phyloP scores from a whole-genome alignment of 2,797 vertebrate species.

The Gambusia yucatana region DNA sequence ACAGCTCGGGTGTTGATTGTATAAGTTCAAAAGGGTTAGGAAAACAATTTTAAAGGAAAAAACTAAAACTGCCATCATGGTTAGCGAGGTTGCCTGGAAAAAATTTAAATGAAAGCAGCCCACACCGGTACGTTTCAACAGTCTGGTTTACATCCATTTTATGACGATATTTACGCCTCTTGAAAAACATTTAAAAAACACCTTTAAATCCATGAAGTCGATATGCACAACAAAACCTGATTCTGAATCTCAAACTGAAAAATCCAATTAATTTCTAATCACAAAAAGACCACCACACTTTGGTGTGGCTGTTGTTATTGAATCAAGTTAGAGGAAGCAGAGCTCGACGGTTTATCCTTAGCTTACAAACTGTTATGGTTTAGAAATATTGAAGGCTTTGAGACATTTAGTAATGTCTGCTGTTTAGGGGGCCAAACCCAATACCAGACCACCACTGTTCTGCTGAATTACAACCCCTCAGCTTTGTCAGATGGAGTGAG shows the following conservation, averaged over 20 bases:
- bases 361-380: background rate
- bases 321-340: background rate
- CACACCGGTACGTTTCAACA: background rate
- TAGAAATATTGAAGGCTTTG: background rate
- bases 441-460: background rate
- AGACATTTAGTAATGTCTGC: background rate
- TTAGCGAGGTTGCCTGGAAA: background rate
- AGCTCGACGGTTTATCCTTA: background rate
- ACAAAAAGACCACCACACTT: background rate
- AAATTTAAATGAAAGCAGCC: background rate
- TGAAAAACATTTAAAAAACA: background rate
- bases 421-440: background rate
- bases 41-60: slow-evolving; percentile 4
- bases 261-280: background rate
- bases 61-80: no score
- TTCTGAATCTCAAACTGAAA: background rate
- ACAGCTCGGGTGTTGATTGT: background rate
- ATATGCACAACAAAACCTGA: background rate
- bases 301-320: background rate
- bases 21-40: background rate
- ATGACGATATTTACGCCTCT: background rate
- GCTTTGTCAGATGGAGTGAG: background rate
- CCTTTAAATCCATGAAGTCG: background rate
- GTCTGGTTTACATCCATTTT: background rate
- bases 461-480: background rate